Evolutionary conservation across 1,140 invertebrate species (phyloP).

Genomic region (Sminthurinus signatus): DNA sequence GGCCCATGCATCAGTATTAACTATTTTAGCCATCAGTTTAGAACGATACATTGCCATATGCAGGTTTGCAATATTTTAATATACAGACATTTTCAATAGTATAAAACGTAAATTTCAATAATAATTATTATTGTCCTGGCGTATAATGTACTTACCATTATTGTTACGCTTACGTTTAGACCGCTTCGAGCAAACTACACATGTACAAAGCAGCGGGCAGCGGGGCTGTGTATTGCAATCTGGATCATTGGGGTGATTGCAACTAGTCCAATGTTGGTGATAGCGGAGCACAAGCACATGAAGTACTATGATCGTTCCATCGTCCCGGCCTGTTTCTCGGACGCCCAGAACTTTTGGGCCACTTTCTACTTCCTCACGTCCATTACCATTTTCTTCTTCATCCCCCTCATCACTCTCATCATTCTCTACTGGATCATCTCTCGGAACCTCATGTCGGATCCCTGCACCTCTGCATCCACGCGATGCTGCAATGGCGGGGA

Average conservation of each 20-base stretch:
- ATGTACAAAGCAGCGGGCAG: slow-evolving; percentile 77
- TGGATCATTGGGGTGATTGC: slow-evolving; percentile 78
- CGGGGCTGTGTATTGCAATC: slow-evolving; percentile 70
- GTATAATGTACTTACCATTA: too few species aligned
- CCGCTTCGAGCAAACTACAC: slow-evolving; percentile 83
- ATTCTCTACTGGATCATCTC: slow-evolving; percentile 76
- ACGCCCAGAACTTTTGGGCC: slow-evolving; percentile 63
- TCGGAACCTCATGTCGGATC: slow-evolving; percentile 69
- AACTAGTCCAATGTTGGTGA: slow-evolving; percentile 72
- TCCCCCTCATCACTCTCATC: slow-evolving; percentile 71
- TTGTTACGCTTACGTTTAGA: too few species aligned
- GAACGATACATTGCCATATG: slow-evolving; percentile 94
- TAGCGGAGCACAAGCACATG: slow-evolving; percentile 57
- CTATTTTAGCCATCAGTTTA: slow-evolving; percentile 87
- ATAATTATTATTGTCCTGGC: too few species aligned
- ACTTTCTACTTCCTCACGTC: slow-evolving; percentile 69
- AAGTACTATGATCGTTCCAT: slow-evolving; percentile 62
- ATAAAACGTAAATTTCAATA: too few species aligned
- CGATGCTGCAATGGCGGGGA: slow-evolving; percentile 32
- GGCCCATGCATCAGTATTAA: slow-evolving; percentile 85
- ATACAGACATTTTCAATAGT: too few species aligned
- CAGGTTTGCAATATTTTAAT: slow-evolving; percentile 46
- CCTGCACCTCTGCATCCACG: slow-evolving; percentile 45
- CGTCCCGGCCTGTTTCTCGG: slow-evolving; percentile 66
- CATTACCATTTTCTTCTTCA: slow-evolving; percentile 72